Percentiles rank a stretch among this genome's conserved stretches.
Conservation (phyloP, 2,797 vertebrate species). For the Rhadinocentrus ornatus region DNA sequence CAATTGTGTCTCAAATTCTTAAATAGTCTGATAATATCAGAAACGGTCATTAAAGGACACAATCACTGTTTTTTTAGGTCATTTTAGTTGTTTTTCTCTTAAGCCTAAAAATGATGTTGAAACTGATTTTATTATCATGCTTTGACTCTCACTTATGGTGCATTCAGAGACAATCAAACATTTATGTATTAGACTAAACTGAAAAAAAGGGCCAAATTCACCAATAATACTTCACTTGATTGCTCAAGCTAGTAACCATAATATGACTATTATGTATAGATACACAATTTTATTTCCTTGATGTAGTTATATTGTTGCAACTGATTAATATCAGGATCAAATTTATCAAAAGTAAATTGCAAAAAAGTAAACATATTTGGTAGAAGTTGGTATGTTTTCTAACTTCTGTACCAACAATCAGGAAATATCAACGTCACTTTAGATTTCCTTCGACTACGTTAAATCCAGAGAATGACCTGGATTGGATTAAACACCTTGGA, state of each 20-base stretch:
- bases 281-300: too few species aligned
- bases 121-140: background rate
- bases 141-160: background rate
- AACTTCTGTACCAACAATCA: background rate
- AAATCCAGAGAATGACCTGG: too few species aligned
- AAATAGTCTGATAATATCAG: background rate
- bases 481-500: too few species aligned
- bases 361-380: too few species aligned
- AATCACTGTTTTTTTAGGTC: background rate
- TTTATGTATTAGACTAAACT: background rate
- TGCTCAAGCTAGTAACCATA: background rate
- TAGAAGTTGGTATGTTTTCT: background rate
- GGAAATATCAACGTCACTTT: too few species aligned
- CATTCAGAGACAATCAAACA: background rate
- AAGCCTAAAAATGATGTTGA: background rate
- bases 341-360: too few species aligned
- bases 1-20: constrained; percentile 11
- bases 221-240: background rate
- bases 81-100: background rate
- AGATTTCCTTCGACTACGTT: too few species aligned
- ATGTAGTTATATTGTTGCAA: too few species aligned
- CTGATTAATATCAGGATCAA: too few species aligned
- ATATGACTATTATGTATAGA: too few species aligned
- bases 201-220: background rate
- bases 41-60: background rate